Conservation (phyloP, 2,888 invertebrate genomes). For the Tipula confusa region DNA sequence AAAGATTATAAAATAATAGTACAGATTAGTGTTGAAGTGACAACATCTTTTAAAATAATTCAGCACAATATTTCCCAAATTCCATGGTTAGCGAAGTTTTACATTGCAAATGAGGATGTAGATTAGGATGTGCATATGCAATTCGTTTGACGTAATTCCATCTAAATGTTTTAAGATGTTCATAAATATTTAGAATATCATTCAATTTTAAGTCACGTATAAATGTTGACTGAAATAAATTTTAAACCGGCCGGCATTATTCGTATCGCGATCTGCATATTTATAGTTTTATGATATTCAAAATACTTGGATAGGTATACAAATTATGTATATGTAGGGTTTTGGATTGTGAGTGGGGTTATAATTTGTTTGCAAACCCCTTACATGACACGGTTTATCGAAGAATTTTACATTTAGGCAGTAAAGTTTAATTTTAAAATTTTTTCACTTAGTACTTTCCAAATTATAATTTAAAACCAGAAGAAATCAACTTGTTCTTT, state of each 20-base stretch:
- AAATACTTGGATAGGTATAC: background rate
- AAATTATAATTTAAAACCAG: too few species aligned
- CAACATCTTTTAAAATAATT: background rate
- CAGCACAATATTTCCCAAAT: background rate
- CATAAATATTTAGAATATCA: background rate
- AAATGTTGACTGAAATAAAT: background rate
- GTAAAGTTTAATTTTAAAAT: too few species aligned
- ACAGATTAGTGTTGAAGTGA: background rate
- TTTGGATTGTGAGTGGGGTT: background rate
- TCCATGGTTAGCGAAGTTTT: background rate
- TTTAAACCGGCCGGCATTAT: background rate
- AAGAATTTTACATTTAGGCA: too few species aligned
- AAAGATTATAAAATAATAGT: background rate
- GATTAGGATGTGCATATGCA: background rate
- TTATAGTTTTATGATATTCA: background rate
- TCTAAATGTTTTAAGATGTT: background rate
- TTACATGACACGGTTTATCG: background rate
- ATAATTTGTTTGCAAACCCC: background rate
- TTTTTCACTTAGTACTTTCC: too few species aligned
- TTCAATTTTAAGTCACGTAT: background rate
- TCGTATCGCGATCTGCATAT: background rate
- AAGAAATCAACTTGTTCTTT: too few species aligned
- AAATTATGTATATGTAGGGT: background rate
- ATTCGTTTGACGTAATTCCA: background rate
- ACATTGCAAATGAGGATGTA: background rate